phyloP scores from a whole-genome alignment of 2,888 invertebrate genomes.

The Dromius quadrimaculatus region DNA sequence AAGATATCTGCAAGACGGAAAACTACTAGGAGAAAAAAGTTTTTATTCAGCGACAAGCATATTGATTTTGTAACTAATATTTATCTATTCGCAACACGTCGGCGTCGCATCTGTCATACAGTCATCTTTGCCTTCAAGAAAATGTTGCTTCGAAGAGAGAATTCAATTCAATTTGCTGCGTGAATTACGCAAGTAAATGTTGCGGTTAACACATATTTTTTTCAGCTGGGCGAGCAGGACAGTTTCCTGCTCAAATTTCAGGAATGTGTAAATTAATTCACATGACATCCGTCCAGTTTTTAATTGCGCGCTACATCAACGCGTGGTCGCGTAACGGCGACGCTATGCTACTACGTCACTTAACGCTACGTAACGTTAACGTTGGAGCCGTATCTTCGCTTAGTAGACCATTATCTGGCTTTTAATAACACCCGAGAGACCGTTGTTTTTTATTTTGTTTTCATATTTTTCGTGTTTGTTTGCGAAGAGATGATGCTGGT shows the following conservation, averaged over 20 bases:
- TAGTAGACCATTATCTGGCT: conserved; percentile 45
- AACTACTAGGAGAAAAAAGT: conserved; percentile 9
- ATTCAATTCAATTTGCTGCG: conserved; percentile 19
- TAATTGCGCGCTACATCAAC: conserved; percentile 17
- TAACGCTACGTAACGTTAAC: conserved; percentile 9
- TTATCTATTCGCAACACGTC: conserved; percentile 46
- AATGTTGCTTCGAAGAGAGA: too few relatives aligned
- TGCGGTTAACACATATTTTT: conserved; percentile 17
- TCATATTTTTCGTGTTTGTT: conserved; percentile 35
- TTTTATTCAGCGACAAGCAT: conserved; percentile 19
- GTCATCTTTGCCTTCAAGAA: too few relatives aligned
- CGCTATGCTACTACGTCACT: too few relatives aligned
- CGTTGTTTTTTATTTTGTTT: conserved; percentile 42
- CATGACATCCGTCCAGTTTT: conserved; percentile 49
- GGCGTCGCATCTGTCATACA: conserved; percentile 34
- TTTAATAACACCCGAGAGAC: conserved; percentile 42
- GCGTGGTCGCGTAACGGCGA: conserved; percentile 6
- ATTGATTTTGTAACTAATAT: conserved; percentile 43
- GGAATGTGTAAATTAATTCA: conserved; percentile 51
- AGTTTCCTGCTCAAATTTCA: conserved; percentile 33
- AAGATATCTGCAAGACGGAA: conserved; percentile 24
- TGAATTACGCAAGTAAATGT: conserved; percentile 6
- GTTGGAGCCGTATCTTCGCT: conserved; percentile 37
- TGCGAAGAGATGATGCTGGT: conserved; percentile 35
- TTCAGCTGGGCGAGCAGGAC: conserved; percentile 10